Evolutionary conservation across 2,888 invertebrate species (phyloP).

Genomic region (Cyclophora albipunctata): DNA sequence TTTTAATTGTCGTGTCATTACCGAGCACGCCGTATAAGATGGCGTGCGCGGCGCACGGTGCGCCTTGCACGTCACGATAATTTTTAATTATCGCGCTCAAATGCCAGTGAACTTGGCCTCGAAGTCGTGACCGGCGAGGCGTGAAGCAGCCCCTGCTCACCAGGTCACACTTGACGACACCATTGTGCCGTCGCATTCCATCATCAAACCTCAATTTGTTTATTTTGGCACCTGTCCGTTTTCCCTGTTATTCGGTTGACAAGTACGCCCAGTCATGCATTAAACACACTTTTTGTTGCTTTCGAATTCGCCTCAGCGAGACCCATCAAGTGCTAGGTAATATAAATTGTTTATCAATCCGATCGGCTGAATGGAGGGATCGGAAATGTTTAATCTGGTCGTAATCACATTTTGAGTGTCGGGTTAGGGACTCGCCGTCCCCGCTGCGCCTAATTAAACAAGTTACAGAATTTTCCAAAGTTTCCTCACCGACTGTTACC

Average conservation of each 20-base stretch:
- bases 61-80: constrained; percentile 68
- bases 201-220: constrained; percentile 27
- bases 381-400: constrained; percentile 7
- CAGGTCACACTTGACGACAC: constrained; percentile 67
- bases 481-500: constrained; percentile 18
- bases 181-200: constrained; percentile 39
- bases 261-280: no score
- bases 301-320: no score
- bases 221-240: constrained; percentile 25
- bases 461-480: constrained; percentile 18
- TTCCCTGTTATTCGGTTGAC: not conserved
- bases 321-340: not conserved
- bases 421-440: constrained; percentile 21
- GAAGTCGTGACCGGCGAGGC: constrained; percentile 51
- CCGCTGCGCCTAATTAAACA: constrained; percentile 27
- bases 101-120: constrained; percentile 75
- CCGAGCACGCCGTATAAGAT: constrained; percentile 51
- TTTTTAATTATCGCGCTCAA: constrained; percentile 74
- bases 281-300: no score
- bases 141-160: constrained; percentile 51
- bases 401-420: constrained; percentile 10
- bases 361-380: constrained; percentile 1
- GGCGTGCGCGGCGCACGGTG: no score
- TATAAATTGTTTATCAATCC: constrained; percentile 6
- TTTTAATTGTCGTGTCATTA: constrained; percentile 31